Conservation (phyloP, 2,113 vertebrate genomes). For the Trematocara stigmaticum region DNA sequence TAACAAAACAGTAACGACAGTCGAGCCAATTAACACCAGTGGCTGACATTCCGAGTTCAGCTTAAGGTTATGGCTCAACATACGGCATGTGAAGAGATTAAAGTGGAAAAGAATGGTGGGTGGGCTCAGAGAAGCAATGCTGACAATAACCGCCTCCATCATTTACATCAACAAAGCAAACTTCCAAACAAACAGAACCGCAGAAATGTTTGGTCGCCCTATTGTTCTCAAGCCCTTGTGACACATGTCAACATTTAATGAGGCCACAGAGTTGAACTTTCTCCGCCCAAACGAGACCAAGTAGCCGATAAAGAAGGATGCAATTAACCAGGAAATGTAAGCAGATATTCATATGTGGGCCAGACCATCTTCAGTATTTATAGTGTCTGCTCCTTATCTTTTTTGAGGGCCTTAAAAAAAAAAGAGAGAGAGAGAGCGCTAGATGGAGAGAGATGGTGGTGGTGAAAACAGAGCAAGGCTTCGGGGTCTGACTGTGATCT, state of each 20-base stretch:
- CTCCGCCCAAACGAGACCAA: background rate
- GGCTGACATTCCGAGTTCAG: background rate
- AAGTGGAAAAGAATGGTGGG: background rate
- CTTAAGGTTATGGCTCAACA: background rate
- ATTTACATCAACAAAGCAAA: background rate
- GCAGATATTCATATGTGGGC: background rate
- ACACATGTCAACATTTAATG: background rate
- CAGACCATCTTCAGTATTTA: background rate
- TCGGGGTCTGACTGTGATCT: background rate
- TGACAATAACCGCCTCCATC: background rate
- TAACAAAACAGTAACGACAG: background rate
- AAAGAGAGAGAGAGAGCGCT: background rate
- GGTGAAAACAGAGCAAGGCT: background rate
- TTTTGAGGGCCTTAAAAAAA: background rate
- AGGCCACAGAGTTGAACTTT: background rate
- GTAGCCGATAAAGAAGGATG: background rate
- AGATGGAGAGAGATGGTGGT: background rate
- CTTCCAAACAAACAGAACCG: background rate
- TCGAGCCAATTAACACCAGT: background rate
- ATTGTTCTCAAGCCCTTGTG: background rate
- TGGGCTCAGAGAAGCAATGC: background rate
- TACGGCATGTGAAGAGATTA: background rate
- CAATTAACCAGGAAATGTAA: background rate
- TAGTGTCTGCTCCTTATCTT: background rate
- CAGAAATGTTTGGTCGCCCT: background rate